These are phyloP conservation scores for Tetranychus piercei DNA, from an alignment of 2,888 invertebrate genomes.

Conservation along the genomic window DNA sequence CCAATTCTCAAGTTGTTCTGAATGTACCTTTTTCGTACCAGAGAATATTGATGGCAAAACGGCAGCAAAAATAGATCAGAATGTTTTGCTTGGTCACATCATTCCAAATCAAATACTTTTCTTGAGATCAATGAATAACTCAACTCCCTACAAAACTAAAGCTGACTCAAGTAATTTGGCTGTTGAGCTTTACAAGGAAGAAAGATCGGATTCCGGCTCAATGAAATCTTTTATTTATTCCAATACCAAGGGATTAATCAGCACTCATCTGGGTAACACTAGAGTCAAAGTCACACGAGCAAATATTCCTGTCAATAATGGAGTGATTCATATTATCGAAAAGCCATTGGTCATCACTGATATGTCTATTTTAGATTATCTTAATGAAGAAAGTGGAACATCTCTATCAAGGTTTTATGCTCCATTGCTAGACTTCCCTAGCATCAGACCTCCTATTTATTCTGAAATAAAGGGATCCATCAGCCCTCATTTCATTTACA, in stretches of 20 bases:
- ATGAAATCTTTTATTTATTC: neutral
- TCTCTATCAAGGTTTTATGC: neutral
- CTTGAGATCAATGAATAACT: conserved; percentile 42
- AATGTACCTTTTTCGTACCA: neutral
- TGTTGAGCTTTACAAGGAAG: neutral
- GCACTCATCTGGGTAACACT: conserved; percentile 31
- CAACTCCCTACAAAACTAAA: conserved; percentile 29
- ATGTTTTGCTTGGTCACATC: conserved; percentile 47
- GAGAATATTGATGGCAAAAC: neutral
- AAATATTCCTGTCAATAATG: conserved; percentile 77
- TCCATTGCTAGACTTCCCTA: neutral
- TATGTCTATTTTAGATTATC: conserved; percentile 61
- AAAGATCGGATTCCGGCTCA: neutral
- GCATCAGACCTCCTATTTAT: neutral
- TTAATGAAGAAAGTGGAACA: conserved; percentile 41
- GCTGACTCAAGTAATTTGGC: neutral
- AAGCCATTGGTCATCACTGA: conserved; percentile 78
- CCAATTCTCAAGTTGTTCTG: neutral
- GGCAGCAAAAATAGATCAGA: neutral
- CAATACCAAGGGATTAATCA: neutral
- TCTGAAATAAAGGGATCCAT: too few species aligned
- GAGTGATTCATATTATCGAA: conserved; percentile 78
- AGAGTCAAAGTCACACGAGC: conserved; percentile 61
- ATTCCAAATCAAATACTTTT: conserved; percentile 69
- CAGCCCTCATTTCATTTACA: conserved; percentile 32